Evolutionary conservation across 2,113 vertebrate species (phyloP).

Genomic region (Dasyprocta punctata): DNA sequence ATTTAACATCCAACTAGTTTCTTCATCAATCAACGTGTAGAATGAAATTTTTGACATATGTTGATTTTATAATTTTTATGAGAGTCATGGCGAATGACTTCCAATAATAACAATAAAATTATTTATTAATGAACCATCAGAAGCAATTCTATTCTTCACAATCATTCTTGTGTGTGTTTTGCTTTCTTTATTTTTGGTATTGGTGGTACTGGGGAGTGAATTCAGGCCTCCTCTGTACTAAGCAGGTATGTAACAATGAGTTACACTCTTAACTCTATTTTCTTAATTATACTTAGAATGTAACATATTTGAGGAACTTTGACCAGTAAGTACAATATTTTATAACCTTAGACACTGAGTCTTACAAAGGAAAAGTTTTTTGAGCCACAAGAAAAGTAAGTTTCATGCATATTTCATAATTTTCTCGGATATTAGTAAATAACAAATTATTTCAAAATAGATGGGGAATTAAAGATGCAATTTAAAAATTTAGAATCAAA

Average conservation of each 20-base stretch:
- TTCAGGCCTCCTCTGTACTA: neutral
- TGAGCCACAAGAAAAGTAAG: neutral
- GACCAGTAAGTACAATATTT: neutral
- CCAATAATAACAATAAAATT: neutral
- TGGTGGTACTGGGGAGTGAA: neutral
- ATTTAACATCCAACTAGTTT: neutral
- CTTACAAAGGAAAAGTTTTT: neutral
- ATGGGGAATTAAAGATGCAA: neutral
- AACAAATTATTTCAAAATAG: slow-evolving; percentile 42
- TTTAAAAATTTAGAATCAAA: neutral
- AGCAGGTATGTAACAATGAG: neutral
- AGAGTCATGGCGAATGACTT: neutral
- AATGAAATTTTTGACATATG: neutral
- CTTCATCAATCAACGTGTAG: neutral
- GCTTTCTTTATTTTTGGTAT: neutral
- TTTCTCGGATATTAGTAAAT: neutral
- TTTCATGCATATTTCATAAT: neutral
- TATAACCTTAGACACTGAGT: neutral
- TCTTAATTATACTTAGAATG: slow-evolving; percentile 1
- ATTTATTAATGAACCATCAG: neutral
- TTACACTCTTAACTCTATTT: neutral
- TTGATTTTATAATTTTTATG: slow-evolving; percentile 14
- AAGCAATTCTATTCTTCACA: slow-evolving; percentile 31
- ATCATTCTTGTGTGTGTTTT: neutral
- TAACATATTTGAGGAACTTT: neutral